A percentile compares a stretch with the other conserved stretches of the same genome.
Evolutionary conservation across 2,113 vertebrate species (phyloP).

Genomic region (Octodon degus): DNA sequence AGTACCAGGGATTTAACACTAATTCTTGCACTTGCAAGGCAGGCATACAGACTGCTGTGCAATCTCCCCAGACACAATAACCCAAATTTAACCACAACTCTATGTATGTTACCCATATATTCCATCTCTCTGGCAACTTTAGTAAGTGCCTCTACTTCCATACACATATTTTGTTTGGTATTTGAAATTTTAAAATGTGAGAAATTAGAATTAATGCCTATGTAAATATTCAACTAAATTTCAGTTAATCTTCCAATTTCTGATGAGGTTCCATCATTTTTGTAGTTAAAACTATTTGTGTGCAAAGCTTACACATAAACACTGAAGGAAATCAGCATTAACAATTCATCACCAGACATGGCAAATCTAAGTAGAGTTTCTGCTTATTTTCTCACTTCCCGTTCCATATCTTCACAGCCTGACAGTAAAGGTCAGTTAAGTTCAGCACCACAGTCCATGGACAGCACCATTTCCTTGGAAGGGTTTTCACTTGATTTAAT

Average conservation of each 20-base stretch:
- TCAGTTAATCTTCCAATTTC: conserved; percentile 50
- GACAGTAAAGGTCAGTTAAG: no score
- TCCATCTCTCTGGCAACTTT: conserved; percentile 53
- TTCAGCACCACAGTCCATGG: conserved; percentile 85
- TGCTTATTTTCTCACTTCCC: neutral
- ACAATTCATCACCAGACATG: conserved; percentile 83
- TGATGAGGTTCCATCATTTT: neutral
- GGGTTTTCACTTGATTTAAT: no score
- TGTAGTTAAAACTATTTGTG: neutral
- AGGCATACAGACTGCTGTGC: no score
- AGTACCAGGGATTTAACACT: no score
- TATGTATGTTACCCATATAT: neutral
- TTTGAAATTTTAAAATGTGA: conserved; percentile 60
- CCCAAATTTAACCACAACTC: neutral
- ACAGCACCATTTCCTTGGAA: conserved; percentile 82
- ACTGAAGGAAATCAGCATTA: conserved; percentile 41
- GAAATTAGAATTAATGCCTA: conserved; percentile 58
- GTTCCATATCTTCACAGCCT: conserved; percentile 81
- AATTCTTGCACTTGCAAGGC: no score
- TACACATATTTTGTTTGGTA: neutral
- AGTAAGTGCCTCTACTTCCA: neutral
- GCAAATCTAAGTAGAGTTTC: conserved; percentile 84
- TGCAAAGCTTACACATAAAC: neutral
- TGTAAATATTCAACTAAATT: conserved; percentile 45
- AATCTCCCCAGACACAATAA: neutral